These are phyloP conservation scores for Brachyhypopomus occidentalis DNA, from an alignment of 2,113 vertebrate genomes.

Conservation along the genomic window DNA sequence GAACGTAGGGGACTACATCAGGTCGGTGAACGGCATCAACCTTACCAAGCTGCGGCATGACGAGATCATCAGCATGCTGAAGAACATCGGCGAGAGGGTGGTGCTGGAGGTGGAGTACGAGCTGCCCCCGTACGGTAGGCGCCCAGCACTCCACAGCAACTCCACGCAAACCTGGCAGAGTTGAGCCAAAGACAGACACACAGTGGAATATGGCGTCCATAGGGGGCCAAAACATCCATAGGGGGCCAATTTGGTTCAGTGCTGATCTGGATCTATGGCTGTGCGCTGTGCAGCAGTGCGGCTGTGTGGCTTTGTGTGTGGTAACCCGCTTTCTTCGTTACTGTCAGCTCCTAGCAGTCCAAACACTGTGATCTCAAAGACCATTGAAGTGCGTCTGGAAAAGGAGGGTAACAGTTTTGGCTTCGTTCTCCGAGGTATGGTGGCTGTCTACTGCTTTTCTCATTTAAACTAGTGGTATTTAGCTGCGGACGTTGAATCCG, in stretches of 20 bases:
- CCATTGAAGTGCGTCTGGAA: constrained; percentile 88
- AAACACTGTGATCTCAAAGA: constrained; percentile 86
- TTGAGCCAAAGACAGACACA: too few relatives aligned
- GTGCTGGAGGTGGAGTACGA: constrained; percentile 97
- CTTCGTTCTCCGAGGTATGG: constrained; percentile 92
- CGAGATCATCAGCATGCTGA: constrained; percentile 95
- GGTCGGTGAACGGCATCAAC: constrained; percentile 95
- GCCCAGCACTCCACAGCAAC: background rate
- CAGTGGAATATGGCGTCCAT: too few relatives aligned
- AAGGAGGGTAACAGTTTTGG: constrained; percentile 98
- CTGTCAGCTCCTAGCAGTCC: constrained; percentile 81
- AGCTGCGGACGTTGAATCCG: too few relatives aligned
- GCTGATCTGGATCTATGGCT: too few relatives aligned
- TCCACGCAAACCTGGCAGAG: too few relatives aligned
- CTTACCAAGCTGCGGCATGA: constrained; percentile 91
- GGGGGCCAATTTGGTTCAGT: too few relatives aligned
- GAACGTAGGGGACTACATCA: constrained; percentile 95
- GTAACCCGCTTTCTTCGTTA: constrained; percentile 40
- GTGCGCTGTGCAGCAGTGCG: background rate
- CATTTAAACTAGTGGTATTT: too few relatives aligned
- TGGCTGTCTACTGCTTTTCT: background rate
- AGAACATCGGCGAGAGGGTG: constrained; percentile 94
- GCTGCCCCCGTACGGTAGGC: constrained; percentile 86
- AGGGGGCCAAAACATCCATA: too few relatives aligned
- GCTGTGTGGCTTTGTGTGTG: background rate